phyloP scores from a whole-genome alignment of 2,888 invertebrate species.

The Protodeltote pygarga region DNA sequence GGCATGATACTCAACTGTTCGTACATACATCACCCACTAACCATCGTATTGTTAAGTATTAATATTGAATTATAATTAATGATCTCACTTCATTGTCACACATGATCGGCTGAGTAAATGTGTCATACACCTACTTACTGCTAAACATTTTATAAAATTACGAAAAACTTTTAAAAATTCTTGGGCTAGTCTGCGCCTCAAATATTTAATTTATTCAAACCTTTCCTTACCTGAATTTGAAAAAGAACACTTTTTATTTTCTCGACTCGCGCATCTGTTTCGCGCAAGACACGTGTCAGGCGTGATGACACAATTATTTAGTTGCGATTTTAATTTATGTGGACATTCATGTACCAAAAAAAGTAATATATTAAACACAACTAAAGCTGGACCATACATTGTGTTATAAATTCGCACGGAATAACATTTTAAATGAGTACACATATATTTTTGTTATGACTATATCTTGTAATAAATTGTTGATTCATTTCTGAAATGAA shows the following conservation, averaged over 20 bases:
- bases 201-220: too few species aligned
- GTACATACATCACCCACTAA: constrained; percentile 67
- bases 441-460: constrained; percentile 82
- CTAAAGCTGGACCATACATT: constrained; percentile 64
- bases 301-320: constrained; percentile 68
- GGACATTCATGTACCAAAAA: constrained; percentile 81
- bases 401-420: constrained; percentile 55
- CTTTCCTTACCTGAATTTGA: constrained; percentile 25
- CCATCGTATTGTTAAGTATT: constrained; percentile 82
- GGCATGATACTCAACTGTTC: constrained; percentile 47
- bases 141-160: constrained; percentile 29
- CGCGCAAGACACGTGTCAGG: constrained; percentile 14
- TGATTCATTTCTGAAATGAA: constrained; percentile 74
- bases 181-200: background rate
- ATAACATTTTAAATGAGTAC: constrained; percentile 61
- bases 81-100: constrained; percentile 85
- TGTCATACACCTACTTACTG: constrained; percentile 58
- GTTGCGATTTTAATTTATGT: constrained; percentile 69
- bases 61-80: constrained; percentile 79
- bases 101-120: constrained; percentile 71
- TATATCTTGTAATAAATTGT: constrained; percentile 77
- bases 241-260: constrained; percentile 13
- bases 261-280: constrained; percentile 15
- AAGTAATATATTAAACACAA: constrained; percentile 60
- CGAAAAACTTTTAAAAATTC: too few species aligned